Base-by-base conservation (phyloP, 1,140 invertebrate species). In the Drosophila dunni region DNA sequence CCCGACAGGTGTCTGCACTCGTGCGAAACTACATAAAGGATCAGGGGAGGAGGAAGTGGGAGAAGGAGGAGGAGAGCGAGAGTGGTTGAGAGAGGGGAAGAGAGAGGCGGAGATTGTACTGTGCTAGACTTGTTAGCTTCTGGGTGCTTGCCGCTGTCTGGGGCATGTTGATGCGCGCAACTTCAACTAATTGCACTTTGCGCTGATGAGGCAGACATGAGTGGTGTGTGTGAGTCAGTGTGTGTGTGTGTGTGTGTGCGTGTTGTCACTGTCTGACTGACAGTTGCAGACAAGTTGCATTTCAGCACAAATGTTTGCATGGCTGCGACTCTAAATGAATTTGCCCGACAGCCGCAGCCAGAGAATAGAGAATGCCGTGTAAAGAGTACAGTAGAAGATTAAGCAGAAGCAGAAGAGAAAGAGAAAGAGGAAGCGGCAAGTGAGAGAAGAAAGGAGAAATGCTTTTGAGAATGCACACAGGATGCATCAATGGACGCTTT, bases 161-260 rank as follows among this genome's bases (percentile, higher is more conserved):
- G 74, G 81, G 68, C 79, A 76, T 79, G 82, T 88, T 81, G 85
- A 83, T 75, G 74, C 83, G 77, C 65, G 61, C 84, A 86, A 88
- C 83, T 86, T 89, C 77, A 88, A 88, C 84, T 88, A 88, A 88
- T 88, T 88, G 84, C 84, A 88, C 84, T 89, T 89, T 88, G 84
- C 74, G 84, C 84, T 88, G 84, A 89, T 88, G 84, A 88, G 84
- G 63, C 84, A 89, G 84, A 88, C 84, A 79, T 72, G 62, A 72
- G 66, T 72, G 63, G 63, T 81, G 63, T 63, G 3, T 8, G 46
- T 20, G 9, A 38, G 44, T 33, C 24, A 2, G 24, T 29, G 24
- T 29, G 24, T 51, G 34, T 24, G 24, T 45, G 50, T 54, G 42
- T 38, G 33, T 56, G 24, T 7, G 42, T 68, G 9, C 51, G 64